These are phyloP conservation scores for Conger conger DNA, from an alignment of 2,113 vertebrate genomes.

Conservation along the genomic window DNA sequence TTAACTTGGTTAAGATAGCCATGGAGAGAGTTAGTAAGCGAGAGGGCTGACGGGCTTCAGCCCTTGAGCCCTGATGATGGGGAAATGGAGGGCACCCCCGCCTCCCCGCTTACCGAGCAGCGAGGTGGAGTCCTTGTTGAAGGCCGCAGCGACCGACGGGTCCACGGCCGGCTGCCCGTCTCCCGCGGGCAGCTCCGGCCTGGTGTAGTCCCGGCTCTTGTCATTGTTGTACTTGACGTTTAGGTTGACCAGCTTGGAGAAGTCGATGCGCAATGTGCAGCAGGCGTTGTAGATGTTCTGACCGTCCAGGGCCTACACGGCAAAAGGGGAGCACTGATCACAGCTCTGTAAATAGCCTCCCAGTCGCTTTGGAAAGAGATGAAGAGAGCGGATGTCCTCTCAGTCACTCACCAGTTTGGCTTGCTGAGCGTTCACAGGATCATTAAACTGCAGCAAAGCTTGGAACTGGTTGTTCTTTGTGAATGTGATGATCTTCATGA, in stretches of 20 bases:
- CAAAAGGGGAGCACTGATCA: conserved; percentile 32
- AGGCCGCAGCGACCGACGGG: conserved; percentile 82
- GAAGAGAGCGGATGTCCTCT: not conserved
- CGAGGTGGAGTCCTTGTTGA: conserved; percentile 91
- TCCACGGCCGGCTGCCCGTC: conserved; percentile 91
- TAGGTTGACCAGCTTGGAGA: conserved; percentile 96
- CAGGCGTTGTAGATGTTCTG: conserved; percentile 99
- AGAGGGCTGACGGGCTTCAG: conserved; percentile 5
- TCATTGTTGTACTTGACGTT: conserved; percentile 99
- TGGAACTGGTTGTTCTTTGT: conserved; percentile 99
- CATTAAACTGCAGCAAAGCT: conserved; percentile 92
- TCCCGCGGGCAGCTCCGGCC: conserved; percentile 93
- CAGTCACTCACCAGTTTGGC: conserved; percentile 86
- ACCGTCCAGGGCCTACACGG: conserved; percentile 85
- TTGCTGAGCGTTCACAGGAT: conserved; percentile 91
- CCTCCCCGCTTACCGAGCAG: conserved; percentile 89
- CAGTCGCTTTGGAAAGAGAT: conserved; percentile 13
- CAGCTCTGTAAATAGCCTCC: not conserved
- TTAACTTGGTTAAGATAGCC: not conserved
- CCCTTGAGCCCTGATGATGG: not conserved
- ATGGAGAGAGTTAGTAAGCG: conserved; percentile 2
- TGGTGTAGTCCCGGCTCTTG: conserved; percentile 96
- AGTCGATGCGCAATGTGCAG: conserved; percentile 96
- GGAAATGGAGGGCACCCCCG: conserved; percentile 30
- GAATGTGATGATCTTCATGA: conserved; percentile 98